phyloP scores from a whole-genome alignment of 2,888 invertebrate genomes.

The Athalia rosae region DNA sequence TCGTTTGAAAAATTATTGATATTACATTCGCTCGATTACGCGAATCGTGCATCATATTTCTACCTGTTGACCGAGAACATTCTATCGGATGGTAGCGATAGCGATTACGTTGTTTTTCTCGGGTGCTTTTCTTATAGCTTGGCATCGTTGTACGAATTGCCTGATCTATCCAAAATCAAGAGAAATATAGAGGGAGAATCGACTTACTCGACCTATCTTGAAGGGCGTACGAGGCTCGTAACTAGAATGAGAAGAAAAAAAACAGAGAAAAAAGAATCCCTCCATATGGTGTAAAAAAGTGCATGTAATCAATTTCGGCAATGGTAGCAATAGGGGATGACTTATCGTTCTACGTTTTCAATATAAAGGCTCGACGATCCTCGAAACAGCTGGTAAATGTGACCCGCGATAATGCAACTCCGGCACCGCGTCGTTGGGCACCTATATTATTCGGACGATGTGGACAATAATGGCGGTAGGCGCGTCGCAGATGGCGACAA shows the following conservation, averaged over 20 bases:
- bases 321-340: slow-evolving; percentile 4
- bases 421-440: not conserved
- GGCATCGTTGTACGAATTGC: no score
- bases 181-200: no score
- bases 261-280: slow-evolving; percentile 3
- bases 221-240: not conserved
- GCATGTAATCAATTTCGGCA: slow-evolving; percentile 32
- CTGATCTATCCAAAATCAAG: no score
- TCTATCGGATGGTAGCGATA: no score
- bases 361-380: slow-evolving; percentile 35
- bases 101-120: no score
- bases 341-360: slow-evolving; percentile 34
- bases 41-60: no score
- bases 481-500: slow-evolving; percentile 36
- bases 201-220: no score
- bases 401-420: slow-evolving; percentile 17
- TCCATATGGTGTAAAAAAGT: slow-evolving; percentile 28
- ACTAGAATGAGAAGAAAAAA: not conserved
- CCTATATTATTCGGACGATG: slow-evolving; percentile 23
- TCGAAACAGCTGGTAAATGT: slow-evolving; percentile 27
- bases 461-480: not conserved
- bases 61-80: no score
- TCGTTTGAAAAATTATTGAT: no score
- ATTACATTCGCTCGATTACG: no score
- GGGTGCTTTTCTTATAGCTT: no score